Base-by-base conservation (phyloP, 1,140 invertebrate genomes). In the Dendrolimus kikuchii region DNA sequence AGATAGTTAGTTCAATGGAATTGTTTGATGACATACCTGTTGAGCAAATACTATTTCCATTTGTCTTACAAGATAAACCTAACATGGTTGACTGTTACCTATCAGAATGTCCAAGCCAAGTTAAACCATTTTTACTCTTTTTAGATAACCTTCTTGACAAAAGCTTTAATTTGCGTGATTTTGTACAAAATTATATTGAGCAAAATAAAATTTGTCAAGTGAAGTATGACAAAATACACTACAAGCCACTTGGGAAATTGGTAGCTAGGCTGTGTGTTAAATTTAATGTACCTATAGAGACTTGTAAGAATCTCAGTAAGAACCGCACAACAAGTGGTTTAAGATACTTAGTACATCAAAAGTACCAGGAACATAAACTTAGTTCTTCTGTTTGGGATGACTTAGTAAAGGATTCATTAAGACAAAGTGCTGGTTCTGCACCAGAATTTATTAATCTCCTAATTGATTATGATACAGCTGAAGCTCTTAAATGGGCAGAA, bases 1-100 rank as follows among this genome's bases (percentile, higher is more conserved):
- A 92, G 53, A 89, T 90, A 75, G 89, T 90, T n/a, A 80, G 89
- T 51, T 80, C 91, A 39, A 79, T 94, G 43, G 80, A 91, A 50
- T 73, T 94, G 8, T 92, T 92, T 79, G 74, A 89, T 42, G 77
- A 90, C 48, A 93, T 93, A 80, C 65, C 76, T 23, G 88, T 93
- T 45, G 88, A 92, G 72, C 89, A 91, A 53, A 89, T 95, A 63
- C 60, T 94, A 5, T 80, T 95, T 60, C 93, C 93, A 9, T 76
- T 95, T 10, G 85, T 95, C 64, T 78, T 95, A 7, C 93, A 94
- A 88, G 93, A 94, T 67, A 93, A 93, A 72, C 64, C 90, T 37
- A 89, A 88, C 62, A 66, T 92, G 38, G 89, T 91, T 44, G 92
- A 94, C 76, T 90, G 92, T 53, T 93, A 93, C 83, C 72, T 94